These are phyloP conservation scores for Ectropis crepuscularia DNA, from an alignment of 2,888 invertebrate genomes.

Conservation along the genomic window DNA sequence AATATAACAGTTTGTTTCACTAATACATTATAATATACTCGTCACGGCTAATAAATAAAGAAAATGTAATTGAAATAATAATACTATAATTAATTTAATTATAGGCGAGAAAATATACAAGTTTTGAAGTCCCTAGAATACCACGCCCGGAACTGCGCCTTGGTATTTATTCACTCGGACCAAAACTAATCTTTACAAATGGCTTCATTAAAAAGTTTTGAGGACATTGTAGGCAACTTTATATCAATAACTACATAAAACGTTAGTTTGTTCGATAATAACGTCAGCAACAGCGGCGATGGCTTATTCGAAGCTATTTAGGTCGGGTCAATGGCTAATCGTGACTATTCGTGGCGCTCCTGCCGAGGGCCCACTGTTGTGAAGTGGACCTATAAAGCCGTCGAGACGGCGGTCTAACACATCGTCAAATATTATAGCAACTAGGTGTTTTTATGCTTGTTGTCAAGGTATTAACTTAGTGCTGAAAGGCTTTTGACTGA, in stretches of 20 bases:
- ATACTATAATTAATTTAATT: no score
- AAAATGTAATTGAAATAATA: no score
- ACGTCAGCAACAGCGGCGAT: constrained; percentile 60
- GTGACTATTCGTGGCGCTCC: constrained; percentile 63
- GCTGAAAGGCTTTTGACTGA: no score
- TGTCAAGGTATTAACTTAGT: background rate
- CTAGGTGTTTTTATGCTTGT: constrained; percentile 24
- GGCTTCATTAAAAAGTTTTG: constrained; percentile 47
- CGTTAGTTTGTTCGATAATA: constrained; percentile 65
- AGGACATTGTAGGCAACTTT: constrained; percentile 39
- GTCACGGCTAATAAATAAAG: no score
- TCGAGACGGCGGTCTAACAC: constrained; percentile 29
- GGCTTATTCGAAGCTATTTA: constrained; percentile 69
- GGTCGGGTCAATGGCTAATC: constrained; percentile 75
- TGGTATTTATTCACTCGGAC: no score
- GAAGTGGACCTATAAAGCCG: constrained; percentile 36
- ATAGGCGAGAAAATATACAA: no score
- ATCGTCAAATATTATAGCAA: constrained; percentile 34
- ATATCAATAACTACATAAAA: constrained; percentile 56
- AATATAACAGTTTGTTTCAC: no score
- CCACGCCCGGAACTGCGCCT: no score
- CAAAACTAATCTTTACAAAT: constrained; percentile 17
- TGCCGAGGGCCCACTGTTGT: constrained; percentile 51
- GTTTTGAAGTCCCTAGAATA: no score
- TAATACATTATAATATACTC: no score